Conservation (phyloP, 2,888 invertebrate genomes). For the Meghimatium bilineatum region DNA sequence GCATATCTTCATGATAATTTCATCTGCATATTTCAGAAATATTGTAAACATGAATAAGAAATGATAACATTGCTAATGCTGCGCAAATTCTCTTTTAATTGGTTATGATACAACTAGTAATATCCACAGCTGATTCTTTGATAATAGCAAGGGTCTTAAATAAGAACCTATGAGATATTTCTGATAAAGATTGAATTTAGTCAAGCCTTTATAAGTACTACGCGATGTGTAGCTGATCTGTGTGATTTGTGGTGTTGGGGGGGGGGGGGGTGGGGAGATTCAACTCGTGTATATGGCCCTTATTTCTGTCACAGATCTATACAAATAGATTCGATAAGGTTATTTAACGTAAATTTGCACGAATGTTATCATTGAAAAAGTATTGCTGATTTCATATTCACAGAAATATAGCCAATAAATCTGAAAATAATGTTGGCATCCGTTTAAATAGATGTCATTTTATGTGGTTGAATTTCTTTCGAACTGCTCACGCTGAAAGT, state of each 20-base stretch:
- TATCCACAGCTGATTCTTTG: neutral
- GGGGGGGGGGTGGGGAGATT: neutral
- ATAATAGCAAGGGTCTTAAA: neutral
- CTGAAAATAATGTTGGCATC: neutral
- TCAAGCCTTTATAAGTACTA: neutral
- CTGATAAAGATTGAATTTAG: neutral
- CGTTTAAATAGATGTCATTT: conserved; percentile 12
- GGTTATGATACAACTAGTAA: no score
- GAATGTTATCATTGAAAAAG: neutral
- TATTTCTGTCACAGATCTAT: neutral
- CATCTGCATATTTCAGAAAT: no score
- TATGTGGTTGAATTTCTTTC: neutral
- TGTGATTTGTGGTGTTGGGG: neutral
- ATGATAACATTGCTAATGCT: no score
- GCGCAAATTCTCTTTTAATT: no score
- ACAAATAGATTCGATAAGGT: neutral
- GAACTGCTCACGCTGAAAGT: neutral
- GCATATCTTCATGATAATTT: no score
- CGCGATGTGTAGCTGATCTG: neutral
- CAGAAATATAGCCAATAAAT: neutral
- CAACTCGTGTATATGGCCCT: neutral
- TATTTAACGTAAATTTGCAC: conserved; percentile 17
- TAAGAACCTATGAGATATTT: neutral
- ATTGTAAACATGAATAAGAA: no score
- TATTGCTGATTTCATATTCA: neutral